These are phyloP conservation scores for Atta cephalotes DNA, from an alignment of 1,140 invertebrate species.

Conservation along the genomic window DNA sequence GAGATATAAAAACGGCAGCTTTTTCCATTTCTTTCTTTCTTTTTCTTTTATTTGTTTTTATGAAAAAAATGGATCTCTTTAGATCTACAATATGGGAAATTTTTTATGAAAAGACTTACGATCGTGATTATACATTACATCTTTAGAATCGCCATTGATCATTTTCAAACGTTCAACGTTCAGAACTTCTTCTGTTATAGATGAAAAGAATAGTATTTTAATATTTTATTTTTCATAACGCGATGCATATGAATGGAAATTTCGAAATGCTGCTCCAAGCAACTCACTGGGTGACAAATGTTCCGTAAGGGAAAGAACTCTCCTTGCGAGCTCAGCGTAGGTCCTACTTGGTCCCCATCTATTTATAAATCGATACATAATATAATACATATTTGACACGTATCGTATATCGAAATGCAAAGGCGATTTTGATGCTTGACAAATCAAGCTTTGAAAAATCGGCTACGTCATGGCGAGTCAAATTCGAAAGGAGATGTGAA, in stretches of 20 bases:
- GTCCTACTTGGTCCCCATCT: slow-evolving; percentile 75
- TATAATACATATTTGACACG: slow-evolving; percentile 25
- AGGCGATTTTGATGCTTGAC: slow-evolving; percentile 17
- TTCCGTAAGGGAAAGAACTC: slow-evolving; percentile 57
- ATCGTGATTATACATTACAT: neutral
- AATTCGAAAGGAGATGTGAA: slow-evolving; percentile 28
- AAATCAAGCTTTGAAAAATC: slow-evolving; percentile 32
- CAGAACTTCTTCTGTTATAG: too few relatives aligned
- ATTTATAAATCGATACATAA: slow-evolving; percentile 77
- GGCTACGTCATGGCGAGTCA: slow-evolving; percentile 55
- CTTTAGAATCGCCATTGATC: neutral
- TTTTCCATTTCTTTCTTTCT: neutral
- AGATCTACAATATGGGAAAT: neutral
- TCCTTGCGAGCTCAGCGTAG: slow-evolving; percentile 75
- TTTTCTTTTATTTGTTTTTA: slow-evolving; percentile 14
- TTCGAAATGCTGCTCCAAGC: slow-evolving; percentile 68
- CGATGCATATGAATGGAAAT: neutral
- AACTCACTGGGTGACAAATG: slow-evolving; percentile 71
- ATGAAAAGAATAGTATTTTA: neutral
- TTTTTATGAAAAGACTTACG: neutral
- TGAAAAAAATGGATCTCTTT: neutral
- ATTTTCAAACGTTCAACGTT: neutral
- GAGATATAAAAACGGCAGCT: slow-evolving; percentile 32
- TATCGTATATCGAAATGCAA: neutral
- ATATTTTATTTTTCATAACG: neutral